phyloP scores from a whole-genome alignment of 2,888 invertebrate species.

The Augiades crinisus region DNA sequence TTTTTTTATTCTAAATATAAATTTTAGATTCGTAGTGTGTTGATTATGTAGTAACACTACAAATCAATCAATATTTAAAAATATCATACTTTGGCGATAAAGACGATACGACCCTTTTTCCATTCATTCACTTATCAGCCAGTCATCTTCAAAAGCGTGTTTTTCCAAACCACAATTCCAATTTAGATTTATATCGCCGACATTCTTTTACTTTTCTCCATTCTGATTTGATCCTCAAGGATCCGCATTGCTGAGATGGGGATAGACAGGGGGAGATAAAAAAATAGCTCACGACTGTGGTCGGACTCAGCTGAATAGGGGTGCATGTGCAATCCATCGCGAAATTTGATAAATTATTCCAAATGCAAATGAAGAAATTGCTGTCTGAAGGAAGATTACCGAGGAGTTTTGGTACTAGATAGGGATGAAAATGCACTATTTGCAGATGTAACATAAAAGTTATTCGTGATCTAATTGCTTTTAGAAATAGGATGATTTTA shows the following conservation, averaged over 20 bases:
- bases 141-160: constrained; percentile 49
- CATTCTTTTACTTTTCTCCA: too few relatives aligned
- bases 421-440: too few relatives aligned
- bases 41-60: too few relatives aligned
- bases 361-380: constrained; percentile 64
- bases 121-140: constrained; percentile 41
- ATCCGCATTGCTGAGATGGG: constrained; percentile 52
- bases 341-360: constrained; percentile 76
- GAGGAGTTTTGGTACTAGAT: too few relatives aligned
- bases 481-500: too few relatives aligned
- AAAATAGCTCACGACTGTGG: constrained; percentile 62
- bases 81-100: too few relatives aligned
- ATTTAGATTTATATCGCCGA: constrained; percentile 50
- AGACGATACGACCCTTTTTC: constrained; percentile 14
- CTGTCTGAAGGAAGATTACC: constrained; percentile 53
- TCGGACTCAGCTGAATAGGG: constrained; percentile 62
- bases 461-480: too few relatives aligned
- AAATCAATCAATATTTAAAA: too few relatives aligned
- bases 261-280: constrained; percentile 56
- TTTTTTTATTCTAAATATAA: too few relatives aligned
- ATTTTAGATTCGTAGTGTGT: too few relatives aligned
- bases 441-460: too few relatives aligned
- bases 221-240: constrained; percentile 59
- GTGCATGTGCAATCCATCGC: constrained; percentile 64
- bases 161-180: constrained; percentile 40